Evolutionary conservation across 2,113 vertebrate species (phyloP).

Genomic region (Merops nubicus): DNA sequence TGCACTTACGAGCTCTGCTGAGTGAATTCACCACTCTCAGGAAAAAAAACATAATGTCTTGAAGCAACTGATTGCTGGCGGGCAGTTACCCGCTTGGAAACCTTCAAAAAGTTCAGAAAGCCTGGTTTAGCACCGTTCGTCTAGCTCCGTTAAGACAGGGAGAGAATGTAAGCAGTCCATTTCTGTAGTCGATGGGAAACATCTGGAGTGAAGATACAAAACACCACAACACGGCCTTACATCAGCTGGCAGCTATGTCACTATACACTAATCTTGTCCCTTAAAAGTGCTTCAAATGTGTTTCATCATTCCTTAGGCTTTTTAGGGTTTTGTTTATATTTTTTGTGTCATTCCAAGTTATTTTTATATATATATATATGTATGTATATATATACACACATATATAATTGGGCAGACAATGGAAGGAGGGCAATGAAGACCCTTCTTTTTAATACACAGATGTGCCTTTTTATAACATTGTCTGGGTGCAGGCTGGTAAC

Average conservation of each 20-base stretch:
- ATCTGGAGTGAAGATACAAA: not conserved
- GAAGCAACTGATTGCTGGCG: not conserved
- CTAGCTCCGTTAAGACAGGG: not conserved
- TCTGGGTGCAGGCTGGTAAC: not conserved
- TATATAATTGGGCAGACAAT: not conserved
- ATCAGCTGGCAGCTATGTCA: not conserved
- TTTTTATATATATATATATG: not conserved
- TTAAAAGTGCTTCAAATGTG: not conserved
- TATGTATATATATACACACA: too few relatives aligned
- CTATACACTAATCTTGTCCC: not conserved
- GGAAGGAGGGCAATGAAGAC: not conserved
- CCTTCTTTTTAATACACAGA: not conserved
- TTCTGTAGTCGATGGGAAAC: not conserved
- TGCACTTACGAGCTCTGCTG: not conserved
- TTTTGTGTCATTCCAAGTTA: not conserved
- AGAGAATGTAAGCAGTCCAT: not conserved
- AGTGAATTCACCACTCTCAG: not conserved
- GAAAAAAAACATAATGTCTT: not conserved
- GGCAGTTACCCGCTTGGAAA: not conserved
- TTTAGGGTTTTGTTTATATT: not conserved
- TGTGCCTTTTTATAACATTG: not conserved
- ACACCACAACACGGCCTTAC: not conserved
- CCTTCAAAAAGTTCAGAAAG: not conserved
- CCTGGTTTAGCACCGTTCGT: not conserved
- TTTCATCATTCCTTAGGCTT: not conserved